Evolutionary conservation across 2,797 vertebrate species (phyloP), one percentile per base, ranked within the genome.

Genomic region (Dermochelys coriacea): DNA sequence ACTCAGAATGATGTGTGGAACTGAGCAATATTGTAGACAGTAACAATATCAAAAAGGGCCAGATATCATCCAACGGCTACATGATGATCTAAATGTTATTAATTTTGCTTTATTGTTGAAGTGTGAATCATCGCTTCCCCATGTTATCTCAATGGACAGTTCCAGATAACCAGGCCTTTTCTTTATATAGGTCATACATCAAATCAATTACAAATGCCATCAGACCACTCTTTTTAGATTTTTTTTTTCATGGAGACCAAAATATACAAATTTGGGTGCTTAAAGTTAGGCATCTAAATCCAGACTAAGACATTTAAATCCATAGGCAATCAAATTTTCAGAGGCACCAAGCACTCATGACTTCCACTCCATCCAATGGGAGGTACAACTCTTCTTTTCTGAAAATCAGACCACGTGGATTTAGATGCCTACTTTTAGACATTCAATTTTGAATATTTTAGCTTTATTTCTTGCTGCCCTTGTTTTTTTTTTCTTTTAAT

Each of bases 401-500:
- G n/a, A 71, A 71, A 71, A 71, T 41, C 19, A 71, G 68, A 18
- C 68, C 37, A 37, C 11, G 68, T 37, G 10, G n/a, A 71, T 71
- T 41, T 71, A 68, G 10, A 41, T 41, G 68, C 68, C 75, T 80
- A 87, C 82, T 91, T 47, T 52, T 29, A 88, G 57, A 6, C 10
- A 41, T 47, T 45, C 1, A n/a, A 64, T 27, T 91, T 29, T 47
- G 45, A 21, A 0, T 0, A 34, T 71, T 91, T 81, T 84, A 52
- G 78, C 64, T 89, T 41, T 74, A 86, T 31, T 52, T 6, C 0
- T 1, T 5, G 45, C 59, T 64, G 57, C 14, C 55, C 16, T 61
- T 34, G 15, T 55, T 27, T 50, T 41, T n/a, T 51, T 85, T 84
- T 79, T 90, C 84, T 93, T 85, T 54, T 94, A 95, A 97, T 97